Evolutionary conservation across 2,888 invertebrate species (phyloP).

Genomic region (Ophion obscuratus): DNA sequence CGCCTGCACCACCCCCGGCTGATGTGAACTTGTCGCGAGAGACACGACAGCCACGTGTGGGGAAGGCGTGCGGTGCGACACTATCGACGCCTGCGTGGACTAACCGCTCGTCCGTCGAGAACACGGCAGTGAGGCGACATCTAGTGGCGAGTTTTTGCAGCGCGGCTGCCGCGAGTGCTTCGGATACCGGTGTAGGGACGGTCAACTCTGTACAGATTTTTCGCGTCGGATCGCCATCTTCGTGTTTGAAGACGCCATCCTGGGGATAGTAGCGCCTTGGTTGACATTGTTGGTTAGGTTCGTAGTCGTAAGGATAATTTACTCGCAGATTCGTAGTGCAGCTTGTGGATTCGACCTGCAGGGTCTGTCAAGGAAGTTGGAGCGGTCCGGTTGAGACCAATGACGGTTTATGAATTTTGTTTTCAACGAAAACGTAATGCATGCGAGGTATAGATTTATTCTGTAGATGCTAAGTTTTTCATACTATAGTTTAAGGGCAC

Average conservation of each 20-base stretch:
- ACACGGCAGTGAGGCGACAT: conserved; percentile 25
- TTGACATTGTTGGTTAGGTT: not conserved
- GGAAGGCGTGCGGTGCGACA: conserved; percentile 28
- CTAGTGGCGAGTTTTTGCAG: conserved; percentile 11
- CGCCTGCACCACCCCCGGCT: not conserved
- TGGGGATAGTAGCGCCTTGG: not conserved
- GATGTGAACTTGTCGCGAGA: not conserved
- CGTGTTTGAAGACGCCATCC: conserved; percentile 1
- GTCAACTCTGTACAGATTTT: no score
- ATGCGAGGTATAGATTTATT: no score
- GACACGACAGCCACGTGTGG: conserved; percentile 24
- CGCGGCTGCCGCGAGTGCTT: not conserved
- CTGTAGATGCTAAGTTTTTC: no score
- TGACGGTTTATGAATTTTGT: no score
- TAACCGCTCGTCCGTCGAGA: not conserved
- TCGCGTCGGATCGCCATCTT: no score
- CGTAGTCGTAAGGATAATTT: not conserved
- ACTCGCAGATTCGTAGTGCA: not conserved
- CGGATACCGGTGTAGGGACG: not conserved
- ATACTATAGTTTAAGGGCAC: no score
- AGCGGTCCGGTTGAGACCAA: no score
- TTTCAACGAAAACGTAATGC: no score
- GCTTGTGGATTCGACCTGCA: no score
- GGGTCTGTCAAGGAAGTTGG: no score
- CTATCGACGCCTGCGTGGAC: conserved; percentile 41